phyloP scores from a whole-genome alignment of 2,113 vertebrate genomes.

The Daubentonia madagascariensis region DNA sequence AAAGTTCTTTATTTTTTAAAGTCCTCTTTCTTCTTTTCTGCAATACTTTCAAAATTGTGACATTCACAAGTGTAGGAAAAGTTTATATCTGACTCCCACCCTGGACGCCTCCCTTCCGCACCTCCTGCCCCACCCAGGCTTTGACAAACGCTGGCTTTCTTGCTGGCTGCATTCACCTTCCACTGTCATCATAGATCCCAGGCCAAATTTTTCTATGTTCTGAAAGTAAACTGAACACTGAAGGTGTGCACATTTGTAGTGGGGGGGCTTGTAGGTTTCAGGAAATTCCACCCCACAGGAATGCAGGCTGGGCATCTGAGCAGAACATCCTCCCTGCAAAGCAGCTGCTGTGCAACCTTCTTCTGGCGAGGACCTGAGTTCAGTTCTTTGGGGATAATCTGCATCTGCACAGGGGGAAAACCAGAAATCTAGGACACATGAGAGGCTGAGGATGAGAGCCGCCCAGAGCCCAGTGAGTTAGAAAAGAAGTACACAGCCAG shows the following conservation, averaged over 20 bases:
- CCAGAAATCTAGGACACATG: neutral
- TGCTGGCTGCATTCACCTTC: neutral
- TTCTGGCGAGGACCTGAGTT: neutral
- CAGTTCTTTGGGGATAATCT: neutral
- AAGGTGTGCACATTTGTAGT: accelerated
- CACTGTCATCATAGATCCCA: accelerated
- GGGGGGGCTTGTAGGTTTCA: neutral
- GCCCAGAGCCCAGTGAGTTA: accelerated
- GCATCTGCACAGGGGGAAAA: neutral
- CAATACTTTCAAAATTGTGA: accelerated
- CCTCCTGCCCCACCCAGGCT: neutral
- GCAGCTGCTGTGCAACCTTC: accelerated
- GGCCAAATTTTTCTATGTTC: neutral
- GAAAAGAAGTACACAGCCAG: neutral
- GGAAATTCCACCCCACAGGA: constrained; percentile 13
- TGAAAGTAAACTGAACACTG: neutral
- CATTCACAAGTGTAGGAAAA: neutral
- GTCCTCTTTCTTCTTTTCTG: neutral
- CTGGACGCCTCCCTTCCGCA: neutral
- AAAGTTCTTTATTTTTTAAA: neutral
- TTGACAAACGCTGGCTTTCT: neutral
- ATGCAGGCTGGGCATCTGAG: constrained; percentile 9
- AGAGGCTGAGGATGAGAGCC: accelerated
- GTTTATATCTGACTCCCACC: neutral
- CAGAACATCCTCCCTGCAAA: constrained; percentile 11